Evolutionary conservation across 2,888 invertebrate genomes (phyloP), one percentile per base, ranked within the genome.

Genomic region (Acanthococcus lagerstroemiae): DNA sequence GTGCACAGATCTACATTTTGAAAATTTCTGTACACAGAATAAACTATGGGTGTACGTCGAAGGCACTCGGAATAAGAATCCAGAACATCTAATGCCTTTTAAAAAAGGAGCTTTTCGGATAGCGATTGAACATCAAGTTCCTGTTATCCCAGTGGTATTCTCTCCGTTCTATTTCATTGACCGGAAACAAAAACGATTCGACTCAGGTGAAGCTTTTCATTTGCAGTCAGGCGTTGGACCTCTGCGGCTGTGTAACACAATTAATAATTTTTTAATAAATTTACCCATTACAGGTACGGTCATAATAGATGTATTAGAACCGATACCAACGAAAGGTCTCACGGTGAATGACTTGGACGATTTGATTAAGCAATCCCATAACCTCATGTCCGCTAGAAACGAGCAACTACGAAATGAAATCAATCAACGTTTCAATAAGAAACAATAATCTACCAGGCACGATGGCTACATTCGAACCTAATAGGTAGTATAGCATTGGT

Each of bases 81-180:
- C 60, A 6, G 76, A 75, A n/a, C 75, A 75, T 7, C 73, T 83
- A 72, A 74, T 82, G 52, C 81, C 82, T 19, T 84, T 83, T 73
- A 84, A 83, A 73, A 83, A 83, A 72, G 83, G 83, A 6, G 82
- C 82, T 7, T 83, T 83, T 73, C 80, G 82, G 72, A 74, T 83
- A 55, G 83, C 83, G 6, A 76, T 81, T 21, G 74, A 77, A 60
- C 79, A 79, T 7, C 79, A 79, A 74, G 73, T 78, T n/a, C 81
- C 82, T 6, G 76, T 83, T 44, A 76, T 81, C 61, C 82, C 83
- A 4, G 75, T 82, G 4, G 81, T 82, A 6, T 77, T 80, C 66
- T 81, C 81, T 6, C 76, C 77, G 55, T 82, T 80, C 72, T 73
- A 75, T 30, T 75, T 74, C 65, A 68, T 75, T 15, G 73, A 75